These are phyloP conservation scores for Fregetta grallaria DNA, from an alignment of 2,113 vertebrate genomes.

Conservation along the genomic window DNA sequence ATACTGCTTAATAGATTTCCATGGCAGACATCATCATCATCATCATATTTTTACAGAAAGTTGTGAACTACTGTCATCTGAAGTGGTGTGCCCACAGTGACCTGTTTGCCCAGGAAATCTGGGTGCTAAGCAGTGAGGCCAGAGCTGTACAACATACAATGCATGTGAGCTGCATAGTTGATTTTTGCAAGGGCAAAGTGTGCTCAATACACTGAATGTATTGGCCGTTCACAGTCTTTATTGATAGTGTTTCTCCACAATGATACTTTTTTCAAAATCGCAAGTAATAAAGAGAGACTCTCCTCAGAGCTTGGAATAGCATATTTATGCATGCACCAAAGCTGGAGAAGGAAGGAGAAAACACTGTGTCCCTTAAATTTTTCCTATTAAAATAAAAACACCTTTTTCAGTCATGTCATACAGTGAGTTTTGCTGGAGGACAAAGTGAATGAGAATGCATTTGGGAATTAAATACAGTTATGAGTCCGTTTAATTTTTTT, in stretches of 20 bases:
- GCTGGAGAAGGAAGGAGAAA: not conserved
- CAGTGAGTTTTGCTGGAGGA: not conserved
- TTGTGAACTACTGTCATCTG: not conserved
- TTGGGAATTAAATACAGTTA: not conserved
- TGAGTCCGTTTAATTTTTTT: not conserved
- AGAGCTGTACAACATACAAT: not conserved
- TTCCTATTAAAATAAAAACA: not conserved
- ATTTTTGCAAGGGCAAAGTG: not conserved
- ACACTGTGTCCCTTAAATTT: not conserved
- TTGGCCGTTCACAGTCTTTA: not conserved
- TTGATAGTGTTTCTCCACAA: not conserved
- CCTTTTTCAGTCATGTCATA: not conserved
- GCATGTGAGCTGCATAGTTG: not conserved
- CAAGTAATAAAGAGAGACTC: not conserved
- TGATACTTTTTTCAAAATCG: not conserved
- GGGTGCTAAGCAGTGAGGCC: not conserved
- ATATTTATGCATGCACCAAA: not conserved
- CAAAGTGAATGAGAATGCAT: not conserved
- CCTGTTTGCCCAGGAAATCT: not conserved
- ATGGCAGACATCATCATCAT: too few species aligned
- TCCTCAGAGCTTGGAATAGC: not conserved
- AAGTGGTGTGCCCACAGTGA: not conserved
- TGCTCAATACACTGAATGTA: not conserved
- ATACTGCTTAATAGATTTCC: not conserved
- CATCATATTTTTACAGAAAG: not conserved